Conservation (phyloP, 2,888 invertebrate species). For the Lithophane semibrunnea region DNA sequence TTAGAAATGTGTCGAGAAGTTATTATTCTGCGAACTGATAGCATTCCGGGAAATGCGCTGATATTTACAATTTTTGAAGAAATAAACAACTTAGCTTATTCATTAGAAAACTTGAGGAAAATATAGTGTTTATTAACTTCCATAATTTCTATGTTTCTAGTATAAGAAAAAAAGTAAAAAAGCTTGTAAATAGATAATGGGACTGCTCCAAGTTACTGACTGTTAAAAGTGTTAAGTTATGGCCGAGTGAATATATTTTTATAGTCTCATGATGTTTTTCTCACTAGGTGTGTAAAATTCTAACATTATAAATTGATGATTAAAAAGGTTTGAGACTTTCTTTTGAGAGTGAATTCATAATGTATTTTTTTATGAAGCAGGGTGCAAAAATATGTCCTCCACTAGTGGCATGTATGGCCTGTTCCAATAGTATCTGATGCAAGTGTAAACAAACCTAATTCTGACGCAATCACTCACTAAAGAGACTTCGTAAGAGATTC, state of each 20-base stretch:
- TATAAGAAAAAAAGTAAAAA: too few species aligned
- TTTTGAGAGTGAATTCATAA: too few species aligned
- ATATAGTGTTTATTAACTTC: background rate
- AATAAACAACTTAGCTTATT: background rate
- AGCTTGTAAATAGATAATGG: too few species aligned
- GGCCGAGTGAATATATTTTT: too few species aligned
- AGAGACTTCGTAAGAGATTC: too few species aligned
- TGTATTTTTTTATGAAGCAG: background rate
- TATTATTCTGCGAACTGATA: slow-evolving; percentile 13
- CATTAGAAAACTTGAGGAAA: background rate
- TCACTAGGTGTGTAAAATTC: background rate
- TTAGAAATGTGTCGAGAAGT: background rate
- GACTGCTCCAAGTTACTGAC: too few species aligned
- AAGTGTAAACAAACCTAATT: too few species aligned
- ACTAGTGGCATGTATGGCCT: background rate
- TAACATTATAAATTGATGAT: background rate
- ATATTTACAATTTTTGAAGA: background rate
- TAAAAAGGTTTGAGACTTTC: background rate
- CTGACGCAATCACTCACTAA: too few species aligned
- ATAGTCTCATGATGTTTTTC: too few species aligned
- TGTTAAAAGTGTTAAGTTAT: too few species aligned
- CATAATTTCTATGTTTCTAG: background rate
- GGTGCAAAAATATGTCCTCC: background rate
- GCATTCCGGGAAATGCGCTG: slow-evolving; percentile 5
- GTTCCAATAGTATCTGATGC: too few species aligned